A percentile compares a stretch with the other conserved stretches of the same genome.
phyloP scores from a whole-genome alignment of 2,888 invertebrate genomes.

The Caradrina kadenii region DNA sequence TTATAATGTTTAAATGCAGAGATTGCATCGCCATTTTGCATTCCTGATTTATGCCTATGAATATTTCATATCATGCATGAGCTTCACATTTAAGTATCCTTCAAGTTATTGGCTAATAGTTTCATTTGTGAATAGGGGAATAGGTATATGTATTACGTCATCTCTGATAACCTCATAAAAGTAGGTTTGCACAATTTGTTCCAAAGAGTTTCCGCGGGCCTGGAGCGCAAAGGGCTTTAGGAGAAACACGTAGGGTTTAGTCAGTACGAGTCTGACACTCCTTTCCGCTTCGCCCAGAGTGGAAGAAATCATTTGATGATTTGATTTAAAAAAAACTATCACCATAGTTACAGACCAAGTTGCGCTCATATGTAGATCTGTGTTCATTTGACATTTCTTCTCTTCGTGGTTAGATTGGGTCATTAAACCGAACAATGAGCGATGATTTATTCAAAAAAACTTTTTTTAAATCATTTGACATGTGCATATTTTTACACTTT shows the following conservation, averaged over 20 bases:
- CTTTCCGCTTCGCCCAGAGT: no score
- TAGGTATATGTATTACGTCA: no score
- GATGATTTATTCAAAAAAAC: neutral
- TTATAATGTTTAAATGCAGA: neutral
- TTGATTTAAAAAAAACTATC: no score
- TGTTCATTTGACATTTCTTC: neutral
- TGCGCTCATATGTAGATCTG: no score
- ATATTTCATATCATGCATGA: slow-evolving; percentile 23
- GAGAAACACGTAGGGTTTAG: no score
- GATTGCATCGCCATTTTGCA: slow-evolving; percentile 25
- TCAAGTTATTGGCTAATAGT: slow-evolving; percentile 24
- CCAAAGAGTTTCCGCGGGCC: no score
- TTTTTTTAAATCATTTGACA: slow-evolving; percentile 25
- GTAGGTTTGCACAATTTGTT: no score
- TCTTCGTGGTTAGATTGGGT: neutral
- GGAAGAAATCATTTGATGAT: no score
- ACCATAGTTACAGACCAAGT: no score
- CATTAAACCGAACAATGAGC: neutral
- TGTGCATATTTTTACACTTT: slow-evolving; percentile 27
- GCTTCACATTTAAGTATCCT: slow-evolving; percentile 46
- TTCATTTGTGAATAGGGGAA: neutral
- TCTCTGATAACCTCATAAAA: no score
- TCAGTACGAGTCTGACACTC: no score
- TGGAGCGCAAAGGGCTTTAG: no score
- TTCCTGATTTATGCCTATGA: slow-evolving; percentile 2